Evolutionary conservation across 2,113 vertebrate genomes (phyloP), one percentile per base, ranked within the genome.

Genomic region (Etheostoma spectabile): DNA sequence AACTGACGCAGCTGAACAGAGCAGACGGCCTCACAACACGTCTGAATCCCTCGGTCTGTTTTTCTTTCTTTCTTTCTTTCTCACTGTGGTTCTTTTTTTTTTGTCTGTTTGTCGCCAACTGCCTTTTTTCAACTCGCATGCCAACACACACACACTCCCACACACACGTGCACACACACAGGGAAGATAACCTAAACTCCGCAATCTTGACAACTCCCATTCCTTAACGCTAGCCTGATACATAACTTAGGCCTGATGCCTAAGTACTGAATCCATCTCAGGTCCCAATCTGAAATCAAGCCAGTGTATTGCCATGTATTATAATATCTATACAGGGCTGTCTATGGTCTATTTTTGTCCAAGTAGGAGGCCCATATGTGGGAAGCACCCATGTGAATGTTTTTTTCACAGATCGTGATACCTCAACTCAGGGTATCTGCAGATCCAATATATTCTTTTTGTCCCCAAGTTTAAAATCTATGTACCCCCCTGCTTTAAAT

Each of bases 21-120:
- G 52, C 80, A 79, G 80, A 68, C 52, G 42, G 64, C 73, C 61
- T 74, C 38, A 2, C 64, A 74, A 80, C 74, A 59, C n/a, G 57
- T 70, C 78, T 75, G 70, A 79, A 24, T 51, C 74, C 62, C 57
- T 72, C 38, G 16, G 53, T 73, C 73, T 77, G 66, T 70, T 69
- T 86, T 51, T 74, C 52, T 53, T 15, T 66, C 14, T 49, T 49
- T 49, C 38, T 42, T 42, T 55, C 64, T 71, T 22, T 64, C 33
- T 65, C 24, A 14, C 55, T 77, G 13, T 15, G 42, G 8, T 5
- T 46, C 21, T 27, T 27, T 3, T 42, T 24, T 24, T 21, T 30
- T 35, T 48, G 61, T 78, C 53, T 70, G 8, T 61, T 73, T 11
- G 42, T 67, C 53, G 3, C 48, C 24, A 42, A 71, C 69, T 56